These are phyloP conservation scores for Plemyria rubiginata DNA, from an alignment of 2,888 invertebrate genomes.

Conservation along the genomic window DNA sequence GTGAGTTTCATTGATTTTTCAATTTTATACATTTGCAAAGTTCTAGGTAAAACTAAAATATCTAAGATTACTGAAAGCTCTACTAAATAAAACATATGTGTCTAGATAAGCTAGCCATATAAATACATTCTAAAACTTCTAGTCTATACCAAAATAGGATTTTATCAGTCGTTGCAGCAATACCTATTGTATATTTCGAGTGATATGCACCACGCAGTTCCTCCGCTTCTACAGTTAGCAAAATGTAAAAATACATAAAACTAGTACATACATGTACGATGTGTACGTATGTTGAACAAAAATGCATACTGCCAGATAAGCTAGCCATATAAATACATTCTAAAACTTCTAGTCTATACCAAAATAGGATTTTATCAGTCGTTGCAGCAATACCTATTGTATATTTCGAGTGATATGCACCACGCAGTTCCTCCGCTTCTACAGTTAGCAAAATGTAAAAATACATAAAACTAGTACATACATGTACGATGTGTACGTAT, in stretches of 20 bases:
- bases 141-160: slow-evolving; percentile 4
- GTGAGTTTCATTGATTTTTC: not conserved
- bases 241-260: slow-evolving; percentile 21
- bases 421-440: slow-evolving; percentile 44
- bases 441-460: slow-evolving; percentile 37
- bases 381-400: slow-evolving; percentile 38
- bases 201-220: slow-evolving; percentile 42
- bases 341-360: not conserved
- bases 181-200: slow-evolving; percentile 44
- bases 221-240: slow-evolving; percentile 43
- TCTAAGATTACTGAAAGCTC: not conserved
- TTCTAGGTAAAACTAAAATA: not conserved
- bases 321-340: too few species aligned
- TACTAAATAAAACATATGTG: not conserved
- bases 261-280: too few species aligned
- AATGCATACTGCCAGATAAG: slow-evolving; percentile 14
- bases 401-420: slow-evolving; percentile 42
- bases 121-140: too few species aligned
- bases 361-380: slow-evolving; percentile 8
- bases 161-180: slow-evolving; percentile 15
- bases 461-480: slow-evolving; percentile 4
- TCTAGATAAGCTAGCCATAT: too few species aligned
- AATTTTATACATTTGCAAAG: not conserved
- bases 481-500: too few species aligned
- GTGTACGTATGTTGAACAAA: slow-evolving; percentile 19